Evolutionary conservation across 2,888 invertebrate species (phyloP), one percentile per base, ranked within the genome.

Genomic region (Eilema sororculum): DNA sequence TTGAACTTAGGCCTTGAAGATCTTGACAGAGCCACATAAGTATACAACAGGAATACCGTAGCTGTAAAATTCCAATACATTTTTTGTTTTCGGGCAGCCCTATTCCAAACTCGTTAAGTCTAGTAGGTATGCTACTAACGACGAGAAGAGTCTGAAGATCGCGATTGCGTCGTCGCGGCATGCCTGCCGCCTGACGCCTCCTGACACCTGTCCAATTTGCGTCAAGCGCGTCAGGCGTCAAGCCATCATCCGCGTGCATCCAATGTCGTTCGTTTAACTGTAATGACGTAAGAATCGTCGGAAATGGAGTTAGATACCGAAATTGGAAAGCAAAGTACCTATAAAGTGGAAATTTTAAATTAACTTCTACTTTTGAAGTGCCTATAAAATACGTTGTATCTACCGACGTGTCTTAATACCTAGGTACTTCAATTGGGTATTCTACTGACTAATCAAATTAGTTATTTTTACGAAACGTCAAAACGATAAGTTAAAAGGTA

Each of bases 191-290:
- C 83, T 84, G 91, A 89, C 91, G 91, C 90, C 91, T 91, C 10
- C 33, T 84, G 91, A 89, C 91, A 91, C 89, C 91, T 91, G 92
- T 91, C 92, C 91, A 92, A 92, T 92, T 92, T 92, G 90, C 89
- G 91, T 91, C 33, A 37, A 37, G 5, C 30, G 30, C 89, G 91
- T 91, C 28, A 28, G 28, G 28, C 28, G 28, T 28, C 91, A 89
- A 83, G 85, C 84, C 85, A 80, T 86, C 86, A 83, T 81, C 78
- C 81, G 74, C 80, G 75, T 85, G 87, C 86, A 85, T 80, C 81
- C 80, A 79, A 84, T 83, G 80, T 79, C 83, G 79, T 85, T 84
- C 87, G 84, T 86, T 87, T 83, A 80, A 72, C 79, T 71, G 75
- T 83, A 84, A 87, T 86, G 82, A 84, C 66, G 58, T 22, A 60